phyloP scores from a whole-genome alignment of 2,888 invertebrate genomes.

The Eumacrocentrus americanus region DNA sequence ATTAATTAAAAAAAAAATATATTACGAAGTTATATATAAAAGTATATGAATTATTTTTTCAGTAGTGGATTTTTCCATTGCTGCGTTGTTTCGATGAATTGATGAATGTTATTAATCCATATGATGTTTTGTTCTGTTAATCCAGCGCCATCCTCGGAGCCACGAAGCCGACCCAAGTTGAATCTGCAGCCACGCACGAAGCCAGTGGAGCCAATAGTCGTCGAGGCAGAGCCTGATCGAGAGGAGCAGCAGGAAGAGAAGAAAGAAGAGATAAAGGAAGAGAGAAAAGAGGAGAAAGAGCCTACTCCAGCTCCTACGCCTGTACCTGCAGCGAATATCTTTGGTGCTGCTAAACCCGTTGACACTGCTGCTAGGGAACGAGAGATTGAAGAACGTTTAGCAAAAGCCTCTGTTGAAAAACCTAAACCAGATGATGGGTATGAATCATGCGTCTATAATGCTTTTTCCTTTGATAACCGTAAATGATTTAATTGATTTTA shows the following conservation, averaged over 20 bases:
- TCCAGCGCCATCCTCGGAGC: conserved; percentile 58
- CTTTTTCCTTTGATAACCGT: too few relatives aligned
- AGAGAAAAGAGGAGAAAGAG: conserved; percentile 43
- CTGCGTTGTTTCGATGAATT: too few relatives aligned
- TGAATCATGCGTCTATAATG: too few relatives aligned
- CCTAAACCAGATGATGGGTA: conserved; percentile 48
- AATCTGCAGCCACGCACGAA: conserved; percentile 81
- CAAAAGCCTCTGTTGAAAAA: conserved; percentile 61
- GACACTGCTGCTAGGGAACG: conserved; percentile 89
- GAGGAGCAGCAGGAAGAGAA: conserved; percentile 43
- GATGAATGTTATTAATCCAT: too few relatives aligned
- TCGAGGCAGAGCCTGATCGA: conserved; percentile 34
- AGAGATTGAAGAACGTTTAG: conserved; percentile 88
- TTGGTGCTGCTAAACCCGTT: conserved; percentile 94
- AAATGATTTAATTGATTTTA: background rate
- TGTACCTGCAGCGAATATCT: conserved; percentile 76
- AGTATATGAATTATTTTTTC: too few relatives aligned
- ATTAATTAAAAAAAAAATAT: too few relatives aligned
- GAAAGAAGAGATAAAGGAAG: conserved; percentile 35
- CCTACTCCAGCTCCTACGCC: conserved; percentile 60
- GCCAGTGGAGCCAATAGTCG: conserved; percentile 66
- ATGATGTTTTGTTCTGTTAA: too few relatives aligned
- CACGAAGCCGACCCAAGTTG: conserved; percentile 78
- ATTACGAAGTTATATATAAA: too few relatives aligned
- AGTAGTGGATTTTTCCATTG: too few relatives aligned